Evolutionary conservation across 2,113 vertebrate genomes (phyloP), one percentile per base, ranked within the genome.

Genomic region (Cricetomys ansorgei): DNA sequence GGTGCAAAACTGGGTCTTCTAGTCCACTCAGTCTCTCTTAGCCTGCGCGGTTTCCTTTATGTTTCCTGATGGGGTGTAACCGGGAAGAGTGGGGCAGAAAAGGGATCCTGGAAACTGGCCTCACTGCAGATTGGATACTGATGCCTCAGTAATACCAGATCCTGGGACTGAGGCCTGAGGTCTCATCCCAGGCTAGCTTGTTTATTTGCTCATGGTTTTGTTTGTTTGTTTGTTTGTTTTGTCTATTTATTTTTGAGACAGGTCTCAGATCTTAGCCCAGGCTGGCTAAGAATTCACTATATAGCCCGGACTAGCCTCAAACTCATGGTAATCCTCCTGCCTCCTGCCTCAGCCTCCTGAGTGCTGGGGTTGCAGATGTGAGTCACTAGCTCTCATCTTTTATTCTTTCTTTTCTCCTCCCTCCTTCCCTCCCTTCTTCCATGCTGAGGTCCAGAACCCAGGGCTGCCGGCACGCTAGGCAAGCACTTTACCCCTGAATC

Each of bases 101-200:
- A 34, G 2, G 0, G 37, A 6, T 6, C 5, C 37, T 21, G 3
- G 12, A 73, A 86, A 31, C 5, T 3, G 40, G 29, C 0, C 0
- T 40, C 50, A 12, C 37, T 27, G 7, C 21, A 25, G 8, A 11
- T 29, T 25, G 17, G 55, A 13, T 21, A 10, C 40, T 17, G 25
- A 16, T 50, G 83, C 75, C 77, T 69, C 29, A 1, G 34, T 3
- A 7, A 37, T 9, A 10, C 7, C 11, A 0, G 5, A 43, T 7
- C 4, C 55, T 5, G 43, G 40, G 27, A 73, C 4, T 6, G 3
- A 19, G 70, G 31, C 88, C 73, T 21, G n/a, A 76, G 31, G 9
- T 62, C 83, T 34, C 34, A 19, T 31, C 45, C 29, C 7, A 53
- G 43, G 29, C 45, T 17, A 67, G 50, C 34, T 37, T 69, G 84